Base-by-base conservation (phyloP, 2,888 invertebrate genomes). In the Agrochola circellaris region DNA sequence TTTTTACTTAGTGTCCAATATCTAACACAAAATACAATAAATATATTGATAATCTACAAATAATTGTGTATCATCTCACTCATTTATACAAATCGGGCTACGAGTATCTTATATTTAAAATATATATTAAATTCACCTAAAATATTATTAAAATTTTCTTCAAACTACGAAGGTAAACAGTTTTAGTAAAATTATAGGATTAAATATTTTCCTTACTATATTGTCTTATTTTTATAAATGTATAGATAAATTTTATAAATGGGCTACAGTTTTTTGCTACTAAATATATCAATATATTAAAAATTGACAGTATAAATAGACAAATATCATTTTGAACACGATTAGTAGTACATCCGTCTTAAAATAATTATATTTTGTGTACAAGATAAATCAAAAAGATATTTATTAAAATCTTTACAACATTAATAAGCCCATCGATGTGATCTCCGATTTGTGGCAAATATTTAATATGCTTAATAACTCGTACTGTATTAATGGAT, bases 221-320 rank as follows among this genome's bases (percentile, higher is more conserved):
- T 77, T 81, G 51, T 78, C 70, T 77, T 85, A 79, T 62, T 81
- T 81, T 70, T 75, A 79, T 75, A 77, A 82, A 76, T 87, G 38
- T 84, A 79, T 70, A 85, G 56, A 0, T 76, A 82, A 64, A 70
- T 74, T 77, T 76, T 83, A 81, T 74, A 84, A 84, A 86, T 72
- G 48, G 26, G 64, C 65, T 85, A 82, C 48, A 77, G 23, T 51
- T 61, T 73, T 73, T 81, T 82, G 23, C 58, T 77, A 81, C 62
- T 66, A 51, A 42, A 11, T 74, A 74, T 82, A 73, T 74, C 20
- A 72, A 62, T 78, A 73, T 64, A 74, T 77, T 76, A 54, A 75
- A 73, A 88, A 87, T 86, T 87, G 88, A 88, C 88, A 75, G 60
- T 75, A 75, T 79, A 78, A 77, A 84, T 86, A 84, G 79, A 86